Evolutionary conservation across 2,113 vertebrate genomes (phyloP).

Genomic region (Scytalopus superciliaris): DNA sequence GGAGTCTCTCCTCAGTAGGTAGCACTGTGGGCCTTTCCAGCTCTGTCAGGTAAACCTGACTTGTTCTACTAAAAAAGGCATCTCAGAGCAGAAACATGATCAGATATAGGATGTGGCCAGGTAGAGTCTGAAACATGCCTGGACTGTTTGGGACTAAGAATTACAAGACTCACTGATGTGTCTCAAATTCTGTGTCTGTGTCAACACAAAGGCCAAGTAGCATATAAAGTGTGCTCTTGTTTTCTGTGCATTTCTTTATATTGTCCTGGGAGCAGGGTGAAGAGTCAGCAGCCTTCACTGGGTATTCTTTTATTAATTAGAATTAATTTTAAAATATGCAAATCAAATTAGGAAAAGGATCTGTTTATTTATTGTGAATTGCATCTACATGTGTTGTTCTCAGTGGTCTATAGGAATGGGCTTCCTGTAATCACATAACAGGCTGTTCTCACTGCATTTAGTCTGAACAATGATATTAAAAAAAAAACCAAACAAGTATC

Average conservation of each 20-base stretch:
- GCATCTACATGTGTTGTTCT: background rate
- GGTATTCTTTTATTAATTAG: background rate
- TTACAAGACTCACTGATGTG: background rate
- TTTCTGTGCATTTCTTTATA: background rate
- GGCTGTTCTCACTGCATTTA: background rate
- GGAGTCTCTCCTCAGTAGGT: background rate
- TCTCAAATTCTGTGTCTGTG: background rate
- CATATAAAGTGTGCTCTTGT: background rate
- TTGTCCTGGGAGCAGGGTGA: fast-evolving
- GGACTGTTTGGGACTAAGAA: background rate
- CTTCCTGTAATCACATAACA: background rate
- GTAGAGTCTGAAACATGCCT: background rate
- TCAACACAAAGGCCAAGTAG: background rate
- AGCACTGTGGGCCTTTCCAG: background rate
- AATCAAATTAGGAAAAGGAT: background rate
- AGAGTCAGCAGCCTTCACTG: background rate
- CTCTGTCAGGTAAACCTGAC: background rate
- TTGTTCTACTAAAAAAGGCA: fast-evolving
- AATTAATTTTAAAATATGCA: background rate
- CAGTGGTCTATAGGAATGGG: background rate
- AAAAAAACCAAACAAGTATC: background rate
- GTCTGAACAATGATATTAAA: background rate
- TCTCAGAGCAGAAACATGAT: background rate
- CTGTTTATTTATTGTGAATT: background rate
- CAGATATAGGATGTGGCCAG: background rate